Evolutionary conservation across 2,113 vertebrate species (phyloP).

Genomic region (Gorsachius goisagi): DNA sequence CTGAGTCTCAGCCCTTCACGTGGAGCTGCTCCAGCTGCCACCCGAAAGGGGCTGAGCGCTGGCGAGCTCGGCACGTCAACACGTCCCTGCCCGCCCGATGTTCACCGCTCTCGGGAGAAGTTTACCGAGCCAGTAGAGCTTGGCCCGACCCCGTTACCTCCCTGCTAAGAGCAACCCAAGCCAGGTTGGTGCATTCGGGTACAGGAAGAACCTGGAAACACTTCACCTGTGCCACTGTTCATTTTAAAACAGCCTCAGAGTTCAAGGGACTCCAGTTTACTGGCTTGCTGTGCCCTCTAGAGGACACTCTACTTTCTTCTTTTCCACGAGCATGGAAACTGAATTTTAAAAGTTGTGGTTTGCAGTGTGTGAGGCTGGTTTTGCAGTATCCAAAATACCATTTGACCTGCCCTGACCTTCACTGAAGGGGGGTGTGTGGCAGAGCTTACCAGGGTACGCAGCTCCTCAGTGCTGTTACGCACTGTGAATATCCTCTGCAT

Average conservation of each 20-base stretch:
- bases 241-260: not conserved
- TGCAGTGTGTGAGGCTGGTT: not conserved
- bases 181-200: not conserved
- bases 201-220: not conserved
- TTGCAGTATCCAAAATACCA: accelerated
- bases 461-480: not conserved
- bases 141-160: accelerated
- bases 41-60: not conserved
- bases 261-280: not conserved
- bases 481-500: not conserved
- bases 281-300: conserved; percentile 33
- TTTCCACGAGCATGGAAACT: not conserved
- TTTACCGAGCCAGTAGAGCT: accelerated
- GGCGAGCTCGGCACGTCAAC: accelerated
- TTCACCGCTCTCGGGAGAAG: accelerated
- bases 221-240: not conserved
- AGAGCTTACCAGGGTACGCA: accelerated
- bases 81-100: accelerated
- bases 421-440: not conserved
- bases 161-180: accelerated
- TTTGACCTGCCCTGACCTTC: not conserved
- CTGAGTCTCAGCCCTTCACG: accelerated
- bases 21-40: not conserved
- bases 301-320: not conserved
- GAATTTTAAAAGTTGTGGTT: not conserved